A percentile compares a stretch with the other conserved stretches of the same genome.
Evolutionary conservation across 1,140 invertebrate genomes (phyloP).

Genomic region (Temnothorax curvispinosus): DNA sequence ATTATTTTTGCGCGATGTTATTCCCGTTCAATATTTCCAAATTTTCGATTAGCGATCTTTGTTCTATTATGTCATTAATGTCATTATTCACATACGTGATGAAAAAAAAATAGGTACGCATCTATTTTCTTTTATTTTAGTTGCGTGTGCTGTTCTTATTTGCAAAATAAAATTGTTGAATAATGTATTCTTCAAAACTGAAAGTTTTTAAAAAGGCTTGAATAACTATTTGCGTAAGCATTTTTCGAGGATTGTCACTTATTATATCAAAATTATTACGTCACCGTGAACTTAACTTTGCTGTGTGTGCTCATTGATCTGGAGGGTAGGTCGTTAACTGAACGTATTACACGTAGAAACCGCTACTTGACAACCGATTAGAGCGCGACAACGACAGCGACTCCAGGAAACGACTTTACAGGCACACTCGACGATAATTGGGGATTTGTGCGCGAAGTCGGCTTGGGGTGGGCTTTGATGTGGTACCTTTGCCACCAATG

Average conservation of each 20-base stretch:
- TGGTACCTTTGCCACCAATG: constrained; percentile 41
- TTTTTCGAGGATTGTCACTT: neutral
- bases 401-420: constrained; percentile 57
- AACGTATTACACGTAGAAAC: constrained; percentile 46
- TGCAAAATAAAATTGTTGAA: neutral
- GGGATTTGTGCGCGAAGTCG: constrained; percentile 65
- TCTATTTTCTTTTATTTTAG: neutral
- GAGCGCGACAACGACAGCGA: constrained; percentile 46
- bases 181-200: neutral
- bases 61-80: neutral
- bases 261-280: neutral
- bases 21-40: neutral
- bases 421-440: constrained; percentile 65
- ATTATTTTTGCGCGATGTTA: neutral
- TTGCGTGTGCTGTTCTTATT: neutral
- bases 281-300: neutral
- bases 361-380: constrained; percentile 71
- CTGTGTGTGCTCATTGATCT: constrained; percentile 54
- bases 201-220: neutral
- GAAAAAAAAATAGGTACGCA: neutral
- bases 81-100: neutral
- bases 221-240: neutral
- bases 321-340: constrained; percentile 32
- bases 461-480: constrained; percentile 63
- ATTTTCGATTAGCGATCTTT: neutral